Evolutionary conservation across 2,797 vertebrate species (phyloP), one percentile per base, ranked within the genome.

Genomic region (Apogon hyalosoma): DNA sequence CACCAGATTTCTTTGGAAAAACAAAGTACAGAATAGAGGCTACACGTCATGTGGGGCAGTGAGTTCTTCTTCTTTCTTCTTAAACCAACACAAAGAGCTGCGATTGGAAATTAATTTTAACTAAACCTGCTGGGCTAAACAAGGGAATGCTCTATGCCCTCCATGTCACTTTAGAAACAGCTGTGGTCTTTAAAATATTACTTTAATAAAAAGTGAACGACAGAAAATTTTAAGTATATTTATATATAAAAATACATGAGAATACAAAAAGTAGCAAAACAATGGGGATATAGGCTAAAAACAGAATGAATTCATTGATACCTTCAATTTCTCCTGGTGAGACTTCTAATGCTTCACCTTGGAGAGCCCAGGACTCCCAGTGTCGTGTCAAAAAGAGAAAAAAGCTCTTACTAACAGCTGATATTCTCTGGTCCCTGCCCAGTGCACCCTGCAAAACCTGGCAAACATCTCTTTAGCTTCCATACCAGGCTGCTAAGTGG

Each of bases 191-290:
- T 88, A 92, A 93, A 93, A 93, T 92, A 93, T 91, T 90, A 92
- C 90, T 93, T 90, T 90, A 95, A 94, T 94, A 94, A 94, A 94
- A 94, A 93, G 91, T 93, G 92, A 93, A 93, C 81, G 91, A 93
- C 91, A 92, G 86, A 91, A 94, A 91, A 83, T 84, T 87, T 89
- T 91, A 93, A 93, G 92, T 94, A 94, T 92, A 94, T 93, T 91
- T 93, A 93, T 94, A 94, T 94, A 95, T 94, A 95, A 93, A 94
- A 94, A 94, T 93, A 94, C 92, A 95, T 91, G 92, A 93, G 88
- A 94, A 94, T 94, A 94, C 92, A 94, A 94, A 94, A 93, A 93
- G 91, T 92, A 94, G 92, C 91, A 92, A 93, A 95, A 93, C 89
- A 93, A 94, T 87, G 85, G 87, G 89, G 92, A 89, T 91, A 92